Conservation (phyloP, 2,797 vertebrate species). For the Adrianichthys oophorus region DNA sequence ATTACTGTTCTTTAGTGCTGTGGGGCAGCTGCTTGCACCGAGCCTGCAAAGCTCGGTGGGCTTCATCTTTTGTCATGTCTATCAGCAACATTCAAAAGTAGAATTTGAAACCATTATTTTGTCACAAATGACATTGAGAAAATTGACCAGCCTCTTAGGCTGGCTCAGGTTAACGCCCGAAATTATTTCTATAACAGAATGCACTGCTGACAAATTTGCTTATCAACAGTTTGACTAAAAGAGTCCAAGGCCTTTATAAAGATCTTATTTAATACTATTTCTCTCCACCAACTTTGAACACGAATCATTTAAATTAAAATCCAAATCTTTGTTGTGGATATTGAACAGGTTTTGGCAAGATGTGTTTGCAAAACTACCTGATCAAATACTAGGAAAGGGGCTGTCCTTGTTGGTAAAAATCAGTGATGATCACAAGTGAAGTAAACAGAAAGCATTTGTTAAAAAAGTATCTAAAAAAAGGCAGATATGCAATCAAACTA, state of each 20-base stretch:
- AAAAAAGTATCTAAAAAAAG: too few relatives aligned
- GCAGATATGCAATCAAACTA: too few relatives aligned
- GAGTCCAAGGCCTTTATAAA: too few relatives aligned
- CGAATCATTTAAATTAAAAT: background rate
- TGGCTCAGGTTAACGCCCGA: constrained; percentile 41
- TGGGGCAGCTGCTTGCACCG: constrained; percentile 45
- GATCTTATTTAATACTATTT: background rate
- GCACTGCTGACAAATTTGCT: constrained; percentile 28
- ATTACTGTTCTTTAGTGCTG: constrained; percentile 73
- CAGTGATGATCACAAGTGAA: too few relatives aligned
- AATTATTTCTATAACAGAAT: constrained; percentile 51
- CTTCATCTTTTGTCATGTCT: constrained; percentile 60
- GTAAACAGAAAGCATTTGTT: too few relatives aligned
- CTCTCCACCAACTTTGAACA: background rate
- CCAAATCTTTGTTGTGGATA: background rate
- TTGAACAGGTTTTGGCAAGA: background rate
- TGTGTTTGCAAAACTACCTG: too few relatives aligned
- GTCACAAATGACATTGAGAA: constrained; percentile 54
- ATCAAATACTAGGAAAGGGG: too few relatives aligned
- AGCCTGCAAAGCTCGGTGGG: constrained; percentile 39
- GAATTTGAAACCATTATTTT: constrained; percentile 65
- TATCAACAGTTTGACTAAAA: constrained; percentile 10
- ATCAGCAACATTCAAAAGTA: constrained; percentile 56
- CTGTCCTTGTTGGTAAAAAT: too few relatives aligned
- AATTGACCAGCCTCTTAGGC: constrained; percentile 50